phyloP scores from a whole-genome alignment of 2,113 vertebrate species.

The Irena cyanogastra region DNA sequence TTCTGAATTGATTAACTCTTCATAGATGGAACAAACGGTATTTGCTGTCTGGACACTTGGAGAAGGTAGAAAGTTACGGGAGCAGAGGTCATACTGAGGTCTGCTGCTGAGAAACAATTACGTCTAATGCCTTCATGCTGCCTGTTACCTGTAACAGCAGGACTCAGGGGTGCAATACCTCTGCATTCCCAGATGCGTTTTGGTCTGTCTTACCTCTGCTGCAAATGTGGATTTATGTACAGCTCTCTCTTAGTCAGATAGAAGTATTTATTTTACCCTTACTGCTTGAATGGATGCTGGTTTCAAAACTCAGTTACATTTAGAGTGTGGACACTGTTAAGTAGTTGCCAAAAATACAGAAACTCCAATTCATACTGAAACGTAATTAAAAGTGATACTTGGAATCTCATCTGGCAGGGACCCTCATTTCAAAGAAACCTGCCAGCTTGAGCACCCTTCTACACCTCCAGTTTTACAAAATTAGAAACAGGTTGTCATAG shows the following conservation, averaged over 20 bases:
- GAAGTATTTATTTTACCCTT: background rate
- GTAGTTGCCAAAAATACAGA: background rate
- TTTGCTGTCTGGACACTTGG: background rate
- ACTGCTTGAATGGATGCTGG: background rate
- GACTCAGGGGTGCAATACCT: background rate
- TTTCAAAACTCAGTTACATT: background rate
- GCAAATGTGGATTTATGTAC: background rate
- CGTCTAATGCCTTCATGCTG: background rate
- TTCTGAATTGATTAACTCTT: background rate
- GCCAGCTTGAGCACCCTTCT: background rate
- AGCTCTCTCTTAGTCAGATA: background rate
- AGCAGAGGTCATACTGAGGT: background rate
- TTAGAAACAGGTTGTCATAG: background rate
- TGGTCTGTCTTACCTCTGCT: background rate
- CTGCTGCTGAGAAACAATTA: background rate
- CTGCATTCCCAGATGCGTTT: background rate
- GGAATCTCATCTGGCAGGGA: background rate
- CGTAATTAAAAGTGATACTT: background rate
- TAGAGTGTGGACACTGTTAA: background rate
- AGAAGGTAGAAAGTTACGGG: background rate
- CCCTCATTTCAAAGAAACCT: background rate
- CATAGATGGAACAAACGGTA: background rate
- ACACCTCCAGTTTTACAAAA: background rate
- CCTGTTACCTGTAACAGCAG: background rate
- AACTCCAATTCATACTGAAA: background rate